A percentile compares a stretch with the other conserved stretches of the same genome.
phyloP scores from a whole-genome alignment of 2,113 vertebrate genomes.

The Podarcis cretensis region DNA sequence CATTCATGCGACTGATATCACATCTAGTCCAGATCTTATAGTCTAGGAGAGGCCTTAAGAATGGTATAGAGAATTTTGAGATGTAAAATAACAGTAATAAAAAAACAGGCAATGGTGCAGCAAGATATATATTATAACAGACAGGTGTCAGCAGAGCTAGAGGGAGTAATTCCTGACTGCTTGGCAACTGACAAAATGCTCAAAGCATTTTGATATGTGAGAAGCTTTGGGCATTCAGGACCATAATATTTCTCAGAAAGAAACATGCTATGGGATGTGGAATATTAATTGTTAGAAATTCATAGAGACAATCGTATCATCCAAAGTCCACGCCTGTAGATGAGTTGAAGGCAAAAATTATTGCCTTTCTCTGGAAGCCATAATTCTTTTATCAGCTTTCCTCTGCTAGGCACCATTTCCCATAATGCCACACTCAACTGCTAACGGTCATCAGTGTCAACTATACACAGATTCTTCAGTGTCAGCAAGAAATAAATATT shows the following conservation, averaged over 20 bases:
- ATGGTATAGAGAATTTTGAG: not conserved
- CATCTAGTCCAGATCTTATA: not conserved
- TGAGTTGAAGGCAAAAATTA: not conserved
- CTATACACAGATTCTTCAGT: not conserved
- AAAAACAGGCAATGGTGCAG: not conserved
- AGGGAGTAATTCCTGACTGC: not conserved
- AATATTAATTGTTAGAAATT: not conserved
- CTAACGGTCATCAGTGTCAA: not conserved
- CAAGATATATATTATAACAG: not conserved
- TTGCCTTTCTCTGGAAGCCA: not conserved
- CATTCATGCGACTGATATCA: not conserved
- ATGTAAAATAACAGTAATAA: not conserved
- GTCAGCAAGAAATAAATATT: constrained; percentile 6
- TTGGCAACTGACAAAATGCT: not conserved
- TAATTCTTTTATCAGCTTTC: not conserved
- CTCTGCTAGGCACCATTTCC: not conserved
- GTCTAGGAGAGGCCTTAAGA: too few species aligned
- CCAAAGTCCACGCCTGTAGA: not conserved
- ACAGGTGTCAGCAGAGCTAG: not conserved
- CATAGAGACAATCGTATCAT: not conserved
- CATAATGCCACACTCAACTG: not conserved
- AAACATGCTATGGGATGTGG: not conserved
- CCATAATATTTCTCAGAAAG: not conserved
- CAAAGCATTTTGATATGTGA: not conserved
- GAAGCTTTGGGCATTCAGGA: not conserved